Conservation (phyloP, 2,797 vertebrate species). For the Champsocephalus gunnari region DNA sequence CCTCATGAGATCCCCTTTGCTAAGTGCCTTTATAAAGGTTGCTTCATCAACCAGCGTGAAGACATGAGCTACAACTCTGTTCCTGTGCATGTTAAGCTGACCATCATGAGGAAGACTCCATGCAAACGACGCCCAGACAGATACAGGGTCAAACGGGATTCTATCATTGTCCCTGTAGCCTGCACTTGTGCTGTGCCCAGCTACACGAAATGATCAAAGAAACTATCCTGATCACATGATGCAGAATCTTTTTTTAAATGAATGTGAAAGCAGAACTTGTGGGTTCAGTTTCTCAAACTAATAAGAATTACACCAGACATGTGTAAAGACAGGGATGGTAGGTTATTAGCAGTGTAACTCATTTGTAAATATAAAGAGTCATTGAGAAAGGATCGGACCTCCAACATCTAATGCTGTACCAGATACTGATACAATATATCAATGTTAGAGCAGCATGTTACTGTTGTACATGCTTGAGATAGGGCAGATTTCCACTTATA, state of each 20-base stretch:
- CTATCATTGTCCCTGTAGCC: slow-evolving; percentile 80
- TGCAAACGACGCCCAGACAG: slow-evolving; percentile 43
- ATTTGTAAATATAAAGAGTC: too few species aligned
- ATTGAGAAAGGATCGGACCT: too few species aligned
- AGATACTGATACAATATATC: too few species aligned
- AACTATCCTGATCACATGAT: not conserved
- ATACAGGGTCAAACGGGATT: slow-evolving; percentile 59
- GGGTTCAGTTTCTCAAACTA: too few species aligned
- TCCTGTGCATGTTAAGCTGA: slow-evolving; percentile 61
- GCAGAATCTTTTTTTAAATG: not conserved
- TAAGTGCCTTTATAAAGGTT: slow-evolving; percentile 84
- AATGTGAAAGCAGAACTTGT: too few species aligned
- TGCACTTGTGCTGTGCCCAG: slow-evolving; percentile 85
- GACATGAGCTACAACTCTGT: slow-evolving; percentile 79
- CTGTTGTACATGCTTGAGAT: too few species aligned
- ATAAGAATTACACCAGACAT: too few species aligned
- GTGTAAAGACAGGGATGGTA: too few species aligned
- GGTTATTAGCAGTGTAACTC: too few species aligned
- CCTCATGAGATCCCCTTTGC: slow-evolving; percentile 80
- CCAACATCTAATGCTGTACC: too few species aligned
- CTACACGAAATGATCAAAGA: rapidly evolving
- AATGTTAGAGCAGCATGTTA: too few species aligned
- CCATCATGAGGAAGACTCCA: slow-evolving; percentile 71
- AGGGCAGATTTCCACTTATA: too few species aligned
- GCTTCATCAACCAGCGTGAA: slow-evolving; percentile 75